Conservation (phyloP, 2,113 vertebrate genomes). For the Calcarius ornatus region DNA sequence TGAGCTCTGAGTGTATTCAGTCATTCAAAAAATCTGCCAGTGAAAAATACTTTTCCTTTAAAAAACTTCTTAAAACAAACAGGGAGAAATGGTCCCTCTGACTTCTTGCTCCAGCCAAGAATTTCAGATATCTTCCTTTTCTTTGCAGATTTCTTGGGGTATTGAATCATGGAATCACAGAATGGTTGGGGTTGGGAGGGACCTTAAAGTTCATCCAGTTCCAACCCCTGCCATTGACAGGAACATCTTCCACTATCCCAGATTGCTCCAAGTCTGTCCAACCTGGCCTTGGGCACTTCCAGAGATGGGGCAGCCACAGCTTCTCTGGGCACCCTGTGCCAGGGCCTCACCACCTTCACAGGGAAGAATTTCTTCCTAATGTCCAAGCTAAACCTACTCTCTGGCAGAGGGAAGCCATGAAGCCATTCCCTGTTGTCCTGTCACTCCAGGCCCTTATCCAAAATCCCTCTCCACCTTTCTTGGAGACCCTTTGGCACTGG, state of each 20-base stretch:
- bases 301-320: background rate
- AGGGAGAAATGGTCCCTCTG: background rate
- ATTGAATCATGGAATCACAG: background rate
- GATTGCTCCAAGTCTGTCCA: background rate
- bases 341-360: background rate
- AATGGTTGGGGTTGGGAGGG: background rate
- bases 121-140: background rate
- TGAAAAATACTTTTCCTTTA: background rate
- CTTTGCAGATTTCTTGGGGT: background rate
- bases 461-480: background rate
- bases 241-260: background rate
- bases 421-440: background rate
- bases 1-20: background rate
- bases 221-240: background rate
- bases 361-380: background rate
- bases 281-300: background rate
- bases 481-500: background rate
- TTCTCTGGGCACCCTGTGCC: background rate
- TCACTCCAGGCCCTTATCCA: background rate
- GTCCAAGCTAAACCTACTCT: background rate
- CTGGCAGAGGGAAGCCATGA: background rate
- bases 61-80: background rate
- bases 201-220: background rate
- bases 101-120: background rate
- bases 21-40: background rate